These are phyloP conservation scores for Ctenochaetus hawaiiensis DNA, from an alignment of 2,797 vertebrate genomes.

Conservation along the genomic window DNA sequence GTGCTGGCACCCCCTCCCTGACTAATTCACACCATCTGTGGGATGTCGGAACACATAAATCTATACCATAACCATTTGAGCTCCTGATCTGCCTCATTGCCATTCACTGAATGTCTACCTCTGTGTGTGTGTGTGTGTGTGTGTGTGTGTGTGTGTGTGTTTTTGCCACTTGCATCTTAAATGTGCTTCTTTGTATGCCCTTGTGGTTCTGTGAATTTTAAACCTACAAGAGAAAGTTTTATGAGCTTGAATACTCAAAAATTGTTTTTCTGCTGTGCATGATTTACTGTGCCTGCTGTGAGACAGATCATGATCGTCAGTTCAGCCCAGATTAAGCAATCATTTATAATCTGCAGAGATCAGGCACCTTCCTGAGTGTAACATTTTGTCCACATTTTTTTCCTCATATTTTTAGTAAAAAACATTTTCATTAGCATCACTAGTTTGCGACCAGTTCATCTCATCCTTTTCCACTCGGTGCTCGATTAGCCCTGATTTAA, in stretches of 20 bases:
- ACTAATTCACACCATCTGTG: constrained; percentile 84
- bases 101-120: constrained; percentile 28
- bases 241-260: constrained; percentile 24
- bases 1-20: constrained; percentile 69
- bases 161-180: constrained; percentile 38
- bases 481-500: neutral
- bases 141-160: constrained; percentile 12
- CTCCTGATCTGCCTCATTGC: constrained; percentile 52
- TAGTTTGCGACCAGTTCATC: constrained; percentile 1
- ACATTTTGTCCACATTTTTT: constrained; percentile 3
- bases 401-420: neutral
- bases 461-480: neutral
- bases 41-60: constrained; percentile 80
- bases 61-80: constrained; percentile 72
- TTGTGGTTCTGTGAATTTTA: constrained; percentile 28
- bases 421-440: neutral
- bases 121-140: constrained; percentile 6
- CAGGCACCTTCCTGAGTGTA: constrained; percentile 12
- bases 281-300: constrained; percentile 44
- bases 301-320: constrained; percentile 42
- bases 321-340: constrained; percentile 56
- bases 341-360: constrained; percentile 47
- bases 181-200: constrained; percentile 20
- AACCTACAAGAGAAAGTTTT: constrained; percentile 21
- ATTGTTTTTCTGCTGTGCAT: constrained; percentile 40